phyloP scores from a whole-genome alignment of 1,140 invertebrate species.

The Atta cephalotes region DNA sequence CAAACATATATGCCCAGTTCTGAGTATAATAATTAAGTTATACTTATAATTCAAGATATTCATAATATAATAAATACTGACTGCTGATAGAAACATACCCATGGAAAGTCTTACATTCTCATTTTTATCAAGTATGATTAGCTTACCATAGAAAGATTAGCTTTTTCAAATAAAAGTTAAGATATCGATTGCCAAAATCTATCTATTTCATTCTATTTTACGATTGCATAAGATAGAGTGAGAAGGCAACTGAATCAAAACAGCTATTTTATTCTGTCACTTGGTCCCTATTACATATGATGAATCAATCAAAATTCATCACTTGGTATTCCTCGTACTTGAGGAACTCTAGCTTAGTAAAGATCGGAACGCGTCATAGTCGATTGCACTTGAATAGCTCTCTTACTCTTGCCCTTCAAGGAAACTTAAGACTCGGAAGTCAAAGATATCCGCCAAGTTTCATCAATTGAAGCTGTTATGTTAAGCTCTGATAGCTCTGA shows the following conservation, averaged over 20 bases:
- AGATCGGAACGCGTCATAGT: constrained; percentile 36
- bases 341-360: too few relatives aligned
- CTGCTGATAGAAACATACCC: background rate
- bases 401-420: constrained; percentile 10
- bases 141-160: too few relatives aligned
- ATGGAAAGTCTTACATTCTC: background rate
- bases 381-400: constrained; percentile 33
- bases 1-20: too few relatives aligned
- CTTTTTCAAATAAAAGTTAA: too few relatives aligned
- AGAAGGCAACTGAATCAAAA: too few relatives aligned
- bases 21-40: constrained; percentile 7
- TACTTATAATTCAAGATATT: background rate
- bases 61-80: background rate
- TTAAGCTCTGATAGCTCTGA: constrained; percentile 6
- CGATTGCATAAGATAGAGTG: too few relatives aligned
- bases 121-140: background rate
- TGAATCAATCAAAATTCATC: too few relatives aligned
- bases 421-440: constrained; percentile 23
- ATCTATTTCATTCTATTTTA: too few relatives aligned
- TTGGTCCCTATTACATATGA: too few relatives aligned
- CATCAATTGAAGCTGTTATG: constrained; percentile 30
- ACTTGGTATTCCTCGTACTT: too few relatives aligned
- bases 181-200: too few relatives aligned
- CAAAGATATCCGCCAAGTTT: constrained; percentile 43
- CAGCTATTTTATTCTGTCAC: too few relatives aligned